Conservation (phyloP, 2,797 vertebrate species). For the Crocodylus rhombifer region DNA sequence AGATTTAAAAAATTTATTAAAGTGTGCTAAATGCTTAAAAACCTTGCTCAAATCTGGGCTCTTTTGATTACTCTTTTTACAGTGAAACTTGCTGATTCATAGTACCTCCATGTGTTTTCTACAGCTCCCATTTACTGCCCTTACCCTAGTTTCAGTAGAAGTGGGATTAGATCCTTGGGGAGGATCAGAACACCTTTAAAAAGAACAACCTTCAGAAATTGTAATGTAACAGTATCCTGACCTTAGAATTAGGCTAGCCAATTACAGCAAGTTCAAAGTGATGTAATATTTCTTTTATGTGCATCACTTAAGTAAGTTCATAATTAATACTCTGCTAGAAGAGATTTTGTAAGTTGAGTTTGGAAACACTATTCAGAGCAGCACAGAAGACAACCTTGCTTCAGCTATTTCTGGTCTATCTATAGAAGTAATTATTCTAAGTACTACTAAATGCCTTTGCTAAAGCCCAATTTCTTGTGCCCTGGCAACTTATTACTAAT, state of each 20-base stretch:
- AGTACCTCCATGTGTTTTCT: neutral
- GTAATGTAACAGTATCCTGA: constrained; percentile 4
- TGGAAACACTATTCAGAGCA: neutral
- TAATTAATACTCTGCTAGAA: constrained; percentile 54
- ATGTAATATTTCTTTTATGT: constrained; percentile 44
- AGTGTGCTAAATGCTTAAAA: neutral
- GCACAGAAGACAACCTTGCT: constrained; percentile 30
- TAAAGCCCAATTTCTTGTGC: constrained; percentile 11
- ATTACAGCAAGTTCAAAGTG: constrained; percentile 38
- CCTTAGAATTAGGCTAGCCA: constrained; percentile 34
- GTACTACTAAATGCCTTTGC: neutral
- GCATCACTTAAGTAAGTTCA: constrained; percentile 44
- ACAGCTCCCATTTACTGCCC: constrained; percentile 17
- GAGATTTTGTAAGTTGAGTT: neutral
- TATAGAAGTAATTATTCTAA: neutral
- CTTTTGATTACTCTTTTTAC: constrained; percentile 33
- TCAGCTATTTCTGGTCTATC: neutral
- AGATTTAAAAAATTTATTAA: neutral
- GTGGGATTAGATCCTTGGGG: neutral
- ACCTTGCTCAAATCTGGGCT: neutral
- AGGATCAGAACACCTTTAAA: neutral
- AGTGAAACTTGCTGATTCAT: constrained; percentile 27
- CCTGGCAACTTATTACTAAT: neutral
- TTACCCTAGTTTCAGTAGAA: constrained; percentile 6
- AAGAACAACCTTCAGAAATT: constrained; percentile 37